Base-by-base conservation (phyloP, 2,888 invertebrate species). In the Argynnis bischoffii region DNA sequence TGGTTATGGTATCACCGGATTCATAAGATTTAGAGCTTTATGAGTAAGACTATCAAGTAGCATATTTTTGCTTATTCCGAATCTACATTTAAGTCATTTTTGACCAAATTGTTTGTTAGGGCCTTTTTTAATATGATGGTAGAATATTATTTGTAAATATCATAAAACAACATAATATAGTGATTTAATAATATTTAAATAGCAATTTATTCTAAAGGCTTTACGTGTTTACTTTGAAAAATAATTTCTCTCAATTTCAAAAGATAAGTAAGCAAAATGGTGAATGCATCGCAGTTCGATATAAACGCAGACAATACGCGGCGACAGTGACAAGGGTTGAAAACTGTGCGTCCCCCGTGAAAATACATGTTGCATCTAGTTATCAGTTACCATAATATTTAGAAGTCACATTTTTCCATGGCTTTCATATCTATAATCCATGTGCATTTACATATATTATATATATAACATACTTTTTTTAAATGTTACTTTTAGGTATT, bases 291-390 rank as follows among this genome's bases (percentile, higher is more conserved):
- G 88, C 87, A 90, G 83, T 87, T 85, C 83, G 82, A 85, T 87
- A 88, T 85, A 82, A 86, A 85, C 85, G 76, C 82, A 79, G 86
- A 86, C 89, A 89, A 89, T 88, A 78, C 83, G 79, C 77, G 74
- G 66, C 87, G 90, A 91, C 89, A 85, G 79, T 90, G 90, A 91
- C 86, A 84, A 83, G 90, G 90, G 90, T 90, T 81, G 85, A 79
- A 82, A 83, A 78, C 74, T 76, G 83, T 79, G 79, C 85, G 80
- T 77, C 81, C 84, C 78, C 86, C 85, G 81, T 85, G 83, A 88
- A 89, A 89, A 89, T 88, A 87, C 85, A 81, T 74, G 77, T 73
- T 78, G 78, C 78, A 78, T 74, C 77, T 76, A 79, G 81, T 80
- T 84, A 85, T 83, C 85, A 81, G 81, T 84, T 85, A 86, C 84